phyloP scores from a whole-genome alignment of 2,113 vertebrate genomes.

The Chelonoidis abingdonii region DNA sequence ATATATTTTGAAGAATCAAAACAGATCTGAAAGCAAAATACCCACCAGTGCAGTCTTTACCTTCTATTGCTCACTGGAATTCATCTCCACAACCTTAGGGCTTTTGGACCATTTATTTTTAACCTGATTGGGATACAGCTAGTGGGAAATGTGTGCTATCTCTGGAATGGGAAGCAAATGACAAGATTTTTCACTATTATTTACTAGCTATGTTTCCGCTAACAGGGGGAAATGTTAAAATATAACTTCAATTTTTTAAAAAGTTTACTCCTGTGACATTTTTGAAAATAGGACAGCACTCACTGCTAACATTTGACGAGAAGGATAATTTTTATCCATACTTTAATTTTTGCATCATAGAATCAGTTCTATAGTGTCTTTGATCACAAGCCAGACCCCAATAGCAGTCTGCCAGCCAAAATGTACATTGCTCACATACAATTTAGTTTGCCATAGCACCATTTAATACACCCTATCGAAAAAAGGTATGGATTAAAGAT shows the following conservation, averaged over 20 bases:
- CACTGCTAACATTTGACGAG: background rate
- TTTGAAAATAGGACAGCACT: background rate
- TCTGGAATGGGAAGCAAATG: too few species aligned
- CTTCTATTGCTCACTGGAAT: background rate
- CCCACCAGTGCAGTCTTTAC: background rate
- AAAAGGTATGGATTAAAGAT: background rate
- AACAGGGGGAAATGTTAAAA: background rate
- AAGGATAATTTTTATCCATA: background rate
- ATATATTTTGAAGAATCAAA: background rate
- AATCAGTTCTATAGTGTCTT: background rate
- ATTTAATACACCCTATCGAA: background rate
- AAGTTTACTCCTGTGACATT: background rate
- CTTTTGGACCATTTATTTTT: background rate
- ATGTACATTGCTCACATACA: background rate
- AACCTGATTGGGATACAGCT: rapidly evolving
- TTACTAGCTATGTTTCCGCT: background rate
- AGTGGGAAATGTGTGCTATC: rapidly evolving
- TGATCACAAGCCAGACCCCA: background rate
- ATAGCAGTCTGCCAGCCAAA: background rate
- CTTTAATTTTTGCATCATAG: background rate
- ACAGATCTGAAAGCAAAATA: background rate
- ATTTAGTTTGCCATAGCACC: background rate
- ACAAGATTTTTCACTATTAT: background rate
- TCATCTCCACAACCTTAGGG: background rate
- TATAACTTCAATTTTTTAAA: background rate